phyloP scores from a whole-genome alignment of 1,140 invertebrate genomes.

The Paracyclopina nana region DNA sequence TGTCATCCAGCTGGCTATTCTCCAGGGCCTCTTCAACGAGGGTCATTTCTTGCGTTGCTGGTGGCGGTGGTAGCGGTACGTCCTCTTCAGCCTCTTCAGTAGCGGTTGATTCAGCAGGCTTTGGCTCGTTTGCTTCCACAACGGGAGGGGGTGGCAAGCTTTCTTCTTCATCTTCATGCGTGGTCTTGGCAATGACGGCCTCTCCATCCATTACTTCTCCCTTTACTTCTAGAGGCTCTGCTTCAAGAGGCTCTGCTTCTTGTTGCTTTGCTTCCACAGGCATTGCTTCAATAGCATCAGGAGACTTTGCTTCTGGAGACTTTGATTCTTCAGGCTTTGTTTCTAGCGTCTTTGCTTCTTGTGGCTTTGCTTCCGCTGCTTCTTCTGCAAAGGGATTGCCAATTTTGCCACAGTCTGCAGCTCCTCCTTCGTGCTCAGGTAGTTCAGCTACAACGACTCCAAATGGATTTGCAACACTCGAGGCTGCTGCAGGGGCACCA shows the following conservation, averaged over 20 bases:
- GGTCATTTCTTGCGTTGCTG: not conserved
- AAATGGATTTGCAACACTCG: conserved; percentile 8
- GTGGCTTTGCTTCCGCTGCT: not conserved
- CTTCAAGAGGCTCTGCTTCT: no score
- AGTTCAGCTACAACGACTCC: not conserved
- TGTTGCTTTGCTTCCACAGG: not conserved
- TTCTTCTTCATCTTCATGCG: conserved; percentile 5
- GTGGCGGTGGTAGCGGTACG: not conserved
- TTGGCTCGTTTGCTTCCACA: conserved; percentile 1
- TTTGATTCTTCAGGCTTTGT: not conserved
- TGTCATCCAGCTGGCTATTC: no score
- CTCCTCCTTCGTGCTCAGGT: not conserved
- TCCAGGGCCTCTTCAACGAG: not conserved
- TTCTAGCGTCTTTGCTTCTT: no score
- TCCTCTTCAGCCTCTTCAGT: conserved; percentile 12
- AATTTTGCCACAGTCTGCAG: not conserved
- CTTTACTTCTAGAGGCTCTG: not conserved
- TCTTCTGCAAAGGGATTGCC: not conserved
- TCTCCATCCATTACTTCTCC: not conserved
- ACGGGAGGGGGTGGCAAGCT: no score
- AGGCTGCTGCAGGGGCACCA: not conserved
- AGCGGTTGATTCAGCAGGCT: not conserved
- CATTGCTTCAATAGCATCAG: no score
- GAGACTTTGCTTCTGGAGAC: not conserved
- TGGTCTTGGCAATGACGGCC: not conserved